Base-by-base conservation (phyloP, 2,888 invertebrate genomes). In the Dasypolia templi region DNA sequence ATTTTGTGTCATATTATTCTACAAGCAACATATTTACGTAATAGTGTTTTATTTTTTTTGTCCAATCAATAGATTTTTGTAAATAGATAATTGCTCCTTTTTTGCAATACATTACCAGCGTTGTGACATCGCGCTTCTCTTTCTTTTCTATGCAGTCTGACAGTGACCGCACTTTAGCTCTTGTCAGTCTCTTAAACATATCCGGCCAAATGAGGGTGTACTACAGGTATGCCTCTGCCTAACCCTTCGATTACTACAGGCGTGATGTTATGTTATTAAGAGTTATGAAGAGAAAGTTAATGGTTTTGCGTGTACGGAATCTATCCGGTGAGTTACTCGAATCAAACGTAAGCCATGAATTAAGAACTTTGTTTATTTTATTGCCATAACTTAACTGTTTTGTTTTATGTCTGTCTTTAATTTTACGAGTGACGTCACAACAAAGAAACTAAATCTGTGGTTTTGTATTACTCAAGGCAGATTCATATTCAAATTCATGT, bases 211-310 rank as follows among this genome's bases (percentile, higher is more conserved):
- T 61, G 9, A n/a, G 17, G 39, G 59, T n/a, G n/a, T 61, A n/a
- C 39, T 39, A 26, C 22, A 17, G 19, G 5, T 39, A 19, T 26
- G 22, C 29, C 2, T 44, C 19, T 44, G 26, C 26, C 62, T 62
- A 44, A 22, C 14, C 22, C 9, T 46, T 32, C 2, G 9, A 5
- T 22, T 5, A 14, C 32, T 22, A 14, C 9, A 29, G 22, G 1
- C 44, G 14, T 49, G 22, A 46, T 32, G 32, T 32, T 46, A 22
- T 46, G 5, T 19, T 29, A 62, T 19, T 32, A 32, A 6, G 12
- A 32, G 22, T 32, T 22, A 3, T 42, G 26, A 69, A 85, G 81
- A 80, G 87, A 86, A 86, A 86, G 87, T 86, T 80, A 76, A 73
- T 79, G 55, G 67, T 64, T 82, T 68, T 79, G 71, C 75, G 75